Percentiles rank a stretch among this genome's conserved stretches.
Evolutionary conservation across 2,888 invertebrate species (phyloP).

Genomic region (Tortrix viridana): DNA sequence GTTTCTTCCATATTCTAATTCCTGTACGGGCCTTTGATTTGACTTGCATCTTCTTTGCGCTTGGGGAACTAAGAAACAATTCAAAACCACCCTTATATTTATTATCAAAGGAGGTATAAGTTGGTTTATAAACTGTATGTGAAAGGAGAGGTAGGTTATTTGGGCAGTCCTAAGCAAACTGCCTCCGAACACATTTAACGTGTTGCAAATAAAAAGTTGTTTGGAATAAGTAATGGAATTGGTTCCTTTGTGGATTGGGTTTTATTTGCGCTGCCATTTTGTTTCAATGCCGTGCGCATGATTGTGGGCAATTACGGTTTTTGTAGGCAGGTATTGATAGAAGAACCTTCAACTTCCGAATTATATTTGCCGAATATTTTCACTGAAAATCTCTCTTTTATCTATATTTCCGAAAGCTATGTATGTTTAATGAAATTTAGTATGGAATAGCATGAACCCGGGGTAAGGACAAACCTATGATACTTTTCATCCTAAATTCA

Average conservation of each 20-base stretch:
- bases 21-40: constrained; percentile 2
- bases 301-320: constrained; percentile 20
- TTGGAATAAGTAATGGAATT: constrained; percentile 64
- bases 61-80: constrained; percentile 1
- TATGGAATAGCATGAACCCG: no score
- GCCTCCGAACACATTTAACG: constrained; percentile 60
- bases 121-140: constrained; percentile 7
- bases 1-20: constrained; percentile 23
- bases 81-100: background rate
- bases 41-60: background rate
- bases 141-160: constrained; percentile 47
- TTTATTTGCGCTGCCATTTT: constrained; percentile 29
- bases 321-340: no score
- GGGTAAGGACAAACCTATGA: no score
- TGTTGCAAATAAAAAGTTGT: constrained; percentile 67
- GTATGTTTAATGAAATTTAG: no score
- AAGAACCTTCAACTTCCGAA: no score
- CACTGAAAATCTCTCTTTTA: no score
- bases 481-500: no score
- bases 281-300: constrained; percentile 16
- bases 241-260: constrained; percentile 48
- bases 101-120: background rate
- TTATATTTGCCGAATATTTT: no score
- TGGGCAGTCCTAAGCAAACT: constrained; percentile 63
- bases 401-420: no score